These are phyloP conservation scores for Toxostoma redivivum DNA, from an alignment of 2,113 vertebrate genomes.

Conservation along the genomic window DNA sequence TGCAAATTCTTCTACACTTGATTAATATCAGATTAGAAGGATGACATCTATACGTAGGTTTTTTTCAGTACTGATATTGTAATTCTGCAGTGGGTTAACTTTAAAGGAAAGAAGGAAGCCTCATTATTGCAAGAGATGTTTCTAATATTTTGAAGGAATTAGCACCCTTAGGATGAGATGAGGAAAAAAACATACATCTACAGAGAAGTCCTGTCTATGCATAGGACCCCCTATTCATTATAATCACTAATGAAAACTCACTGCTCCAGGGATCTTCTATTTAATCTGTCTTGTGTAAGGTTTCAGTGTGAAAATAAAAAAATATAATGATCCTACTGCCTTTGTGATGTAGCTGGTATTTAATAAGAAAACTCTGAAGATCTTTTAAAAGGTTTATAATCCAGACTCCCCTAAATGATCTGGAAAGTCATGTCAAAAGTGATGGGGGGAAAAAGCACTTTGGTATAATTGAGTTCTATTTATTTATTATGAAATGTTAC, in stretches of 20 bases:
- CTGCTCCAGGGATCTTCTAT: not conserved
- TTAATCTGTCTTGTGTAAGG: not conserved
- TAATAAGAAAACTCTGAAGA: not conserved
- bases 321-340: not conserved
- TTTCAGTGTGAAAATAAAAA: not conserved
- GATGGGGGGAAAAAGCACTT: not conserved
- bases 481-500: not conserved
- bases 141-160: not conserved
- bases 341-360: not conserved
- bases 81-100: not conserved
- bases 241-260: not conserved
- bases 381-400: not conserved
- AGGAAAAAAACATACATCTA: not conserved
- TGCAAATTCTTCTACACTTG: not conserved
- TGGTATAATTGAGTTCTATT: not conserved
- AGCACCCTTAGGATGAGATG: not conserved
- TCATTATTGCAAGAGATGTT: not conserved
- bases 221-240: rapidly evolving
- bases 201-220: not conserved
- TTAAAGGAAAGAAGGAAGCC: not conserved
- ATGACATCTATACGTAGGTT: not conserved
- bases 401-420: not conserved
- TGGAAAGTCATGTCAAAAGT: not conserved
- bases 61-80: not conserved
- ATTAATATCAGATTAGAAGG: not conserved